phyloP scores from a whole-genome alignment of 2,113 vertebrate genomes.

The Melospiza georgiana region DNA sequence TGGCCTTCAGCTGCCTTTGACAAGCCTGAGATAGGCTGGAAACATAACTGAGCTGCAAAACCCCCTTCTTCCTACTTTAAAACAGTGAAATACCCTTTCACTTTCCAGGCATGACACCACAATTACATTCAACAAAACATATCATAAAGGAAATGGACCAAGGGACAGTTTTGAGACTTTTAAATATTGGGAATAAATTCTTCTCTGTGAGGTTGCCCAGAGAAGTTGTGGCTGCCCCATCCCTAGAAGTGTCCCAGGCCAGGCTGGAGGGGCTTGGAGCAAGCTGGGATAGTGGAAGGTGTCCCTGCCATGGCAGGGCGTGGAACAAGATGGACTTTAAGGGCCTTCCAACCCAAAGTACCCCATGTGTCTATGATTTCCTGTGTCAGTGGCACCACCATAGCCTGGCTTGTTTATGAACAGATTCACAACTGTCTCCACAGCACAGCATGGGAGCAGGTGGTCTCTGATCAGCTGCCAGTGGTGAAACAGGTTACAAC shows the following conservation, averaged over 20 bases:
- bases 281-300: background rate
- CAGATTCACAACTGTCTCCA: background rate
- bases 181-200: background rate
- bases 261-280: background rate
- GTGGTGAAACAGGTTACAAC: background rate
- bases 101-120: background rate
- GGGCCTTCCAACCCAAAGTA: background rate
- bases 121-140: background rate
- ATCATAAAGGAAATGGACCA: background rate
- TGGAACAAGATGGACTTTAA: background rate
- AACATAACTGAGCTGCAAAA: background rate
- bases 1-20: background rate
- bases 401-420: background rate
- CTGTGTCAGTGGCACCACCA: background rate
- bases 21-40: background rate
- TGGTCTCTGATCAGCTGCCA: background rate
- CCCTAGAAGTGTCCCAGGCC: background rate
- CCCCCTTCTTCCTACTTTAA: background rate
- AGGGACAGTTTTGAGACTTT: background rate
- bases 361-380: background rate
- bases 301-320: background rate
- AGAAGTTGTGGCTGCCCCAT: background rate
- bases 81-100: background rate
- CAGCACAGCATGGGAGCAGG: rapidly evolving
- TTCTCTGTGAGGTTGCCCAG: background rate